phyloP scores from a whole-genome alignment of 2,113 vertebrate genomes.

The Rhabdornis inornatus region DNA sequence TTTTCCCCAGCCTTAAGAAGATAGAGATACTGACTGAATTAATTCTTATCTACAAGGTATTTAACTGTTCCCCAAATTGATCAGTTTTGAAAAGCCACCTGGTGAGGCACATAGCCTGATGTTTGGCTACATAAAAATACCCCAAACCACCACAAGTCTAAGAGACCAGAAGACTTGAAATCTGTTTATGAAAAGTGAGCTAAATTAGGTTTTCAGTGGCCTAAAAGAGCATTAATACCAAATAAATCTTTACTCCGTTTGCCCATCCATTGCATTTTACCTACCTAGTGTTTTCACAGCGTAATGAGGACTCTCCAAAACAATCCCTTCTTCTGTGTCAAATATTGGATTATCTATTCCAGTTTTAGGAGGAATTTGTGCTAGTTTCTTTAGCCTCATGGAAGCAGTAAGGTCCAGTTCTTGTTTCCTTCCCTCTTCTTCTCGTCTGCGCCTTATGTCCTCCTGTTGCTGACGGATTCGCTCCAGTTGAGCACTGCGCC shows the following conservation, averaged over 20 bases:
- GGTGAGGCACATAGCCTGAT: background rate
- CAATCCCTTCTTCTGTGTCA: constrained; percentile 83
- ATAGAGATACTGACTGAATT: background rate
- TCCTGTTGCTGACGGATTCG: constrained; percentile 89
- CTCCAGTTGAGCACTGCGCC: constrained; percentile 83
- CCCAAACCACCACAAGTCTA: background rate
- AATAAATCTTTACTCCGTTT: background rate
- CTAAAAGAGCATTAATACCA: background rate
- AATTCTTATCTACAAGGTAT: background rate
- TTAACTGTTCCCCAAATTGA: background rate
- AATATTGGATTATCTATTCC: constrained; percentile 95
- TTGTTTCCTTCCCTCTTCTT: constrained; percentile 83
- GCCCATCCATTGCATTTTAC: constrained; percentile 26
- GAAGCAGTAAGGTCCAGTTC: constrained; percentile 89
- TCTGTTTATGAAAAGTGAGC: background rate
- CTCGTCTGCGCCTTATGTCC: constrained; percentile 84
- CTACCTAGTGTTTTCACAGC: constrained; percentile 76
- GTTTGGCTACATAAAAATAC: background rate
- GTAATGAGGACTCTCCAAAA: constrained; percentile 76
- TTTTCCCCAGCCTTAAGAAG: background rate
- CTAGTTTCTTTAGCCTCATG: constrained; percentile 88
- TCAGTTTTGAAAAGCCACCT: background rate
- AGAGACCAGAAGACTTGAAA: background rate
- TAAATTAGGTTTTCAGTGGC: background rate
- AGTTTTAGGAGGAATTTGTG: constrained; percentile 88